Evolutionary conservation across 2,888 invertebrate genomes (phyloP), one percentile per base, ranked within the genome.

Genomic region (Drosophila peninsularis): DNA sequence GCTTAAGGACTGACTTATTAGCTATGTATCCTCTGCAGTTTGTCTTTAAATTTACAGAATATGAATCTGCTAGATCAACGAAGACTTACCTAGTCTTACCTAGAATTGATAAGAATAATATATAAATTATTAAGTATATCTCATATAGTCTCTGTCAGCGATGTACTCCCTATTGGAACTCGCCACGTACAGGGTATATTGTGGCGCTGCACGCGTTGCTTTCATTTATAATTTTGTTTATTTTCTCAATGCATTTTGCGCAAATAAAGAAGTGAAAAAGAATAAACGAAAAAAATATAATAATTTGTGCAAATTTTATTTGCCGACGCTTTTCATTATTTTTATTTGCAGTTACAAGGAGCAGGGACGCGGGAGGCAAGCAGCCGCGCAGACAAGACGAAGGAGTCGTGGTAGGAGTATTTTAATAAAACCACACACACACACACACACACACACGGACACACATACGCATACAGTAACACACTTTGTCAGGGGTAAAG

Each of bases 261-360:
- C 72, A 85, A 83, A 86, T 78, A 83, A 86, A 71, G 75, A 71
- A 81, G 66, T 78, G 75, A 82, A n/a, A n/a, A n/a, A n/a, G n/a
- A 83, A 65, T 68, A 61, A 49, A 54, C 55, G 69, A 53, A 78
- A 71, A 79, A 62, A 62, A 64, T 58, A 62, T 71, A 75, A 84
- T 87, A 83, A 87, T 83, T 83, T 83, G 83, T 83, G 88, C 83
- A 83, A 87, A 83, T 83, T 83, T 83, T 82, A 83, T 83, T 85
- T 87, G 88, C 77, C 85, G 76, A 79, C 82, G 84, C 88, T 87
- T 87, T 83, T 87, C 82, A 83, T 75, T 75, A 77, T 71, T 71
- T 77, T 82, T 83, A 84, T 82, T 83, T 87, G 79, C 54, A 47
- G n/a, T n/a, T n/a, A n/a, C n/a, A 68, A 79, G 55, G 41, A 55